A percentile compares a stretch with the other conserved stretches of the same genome.
Evolutionary conservation across 2,888 invertebrate genomes (phyloP).

Genomic region (Nesidiocoris tenuis): DNA sequence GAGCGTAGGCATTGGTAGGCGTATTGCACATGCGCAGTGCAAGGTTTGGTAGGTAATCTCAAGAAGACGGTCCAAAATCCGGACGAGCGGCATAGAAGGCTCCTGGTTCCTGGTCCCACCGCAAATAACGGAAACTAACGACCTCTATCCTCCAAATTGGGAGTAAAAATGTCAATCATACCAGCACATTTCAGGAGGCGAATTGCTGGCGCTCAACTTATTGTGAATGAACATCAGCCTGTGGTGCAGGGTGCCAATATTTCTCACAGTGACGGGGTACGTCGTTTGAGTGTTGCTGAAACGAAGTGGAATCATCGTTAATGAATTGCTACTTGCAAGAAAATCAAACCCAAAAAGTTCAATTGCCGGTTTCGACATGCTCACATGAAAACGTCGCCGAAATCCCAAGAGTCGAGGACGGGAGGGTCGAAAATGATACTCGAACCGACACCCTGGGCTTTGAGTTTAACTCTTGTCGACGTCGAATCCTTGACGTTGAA

Average conservation of each 20-base stretch:
- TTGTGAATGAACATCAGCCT: conserved; percentile 5
- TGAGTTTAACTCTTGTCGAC: not conserved
- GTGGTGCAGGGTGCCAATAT: conserved; percentile 24
- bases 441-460: conserved; percentile 10
- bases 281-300: conserved; percentile 13
- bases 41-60: no score
- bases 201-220: no score
- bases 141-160: no score
- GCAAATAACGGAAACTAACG: no score
- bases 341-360: not conserved
- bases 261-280: conserved; percentile 6
- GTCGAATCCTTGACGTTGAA: conserved; percentile 2
- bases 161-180: no score
- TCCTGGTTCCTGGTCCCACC: no score
- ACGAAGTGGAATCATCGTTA: not conserved
- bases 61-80: no score
- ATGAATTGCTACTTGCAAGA: not conserved
- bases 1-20: no score
- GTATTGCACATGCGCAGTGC: no score
- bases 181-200: no score
- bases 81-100: no score
- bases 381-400: conserved; percentile 38
- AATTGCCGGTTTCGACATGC: no score
- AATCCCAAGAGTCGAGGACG: conserved; percentile 15
- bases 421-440: conserved; percentile 30